Percentiles rank a stretch among this genome's conserved stretches.
Evolutionary conservation across 2,797 vertebrate species (phyloP).

Genomic region (Lemur catta): DNA sequence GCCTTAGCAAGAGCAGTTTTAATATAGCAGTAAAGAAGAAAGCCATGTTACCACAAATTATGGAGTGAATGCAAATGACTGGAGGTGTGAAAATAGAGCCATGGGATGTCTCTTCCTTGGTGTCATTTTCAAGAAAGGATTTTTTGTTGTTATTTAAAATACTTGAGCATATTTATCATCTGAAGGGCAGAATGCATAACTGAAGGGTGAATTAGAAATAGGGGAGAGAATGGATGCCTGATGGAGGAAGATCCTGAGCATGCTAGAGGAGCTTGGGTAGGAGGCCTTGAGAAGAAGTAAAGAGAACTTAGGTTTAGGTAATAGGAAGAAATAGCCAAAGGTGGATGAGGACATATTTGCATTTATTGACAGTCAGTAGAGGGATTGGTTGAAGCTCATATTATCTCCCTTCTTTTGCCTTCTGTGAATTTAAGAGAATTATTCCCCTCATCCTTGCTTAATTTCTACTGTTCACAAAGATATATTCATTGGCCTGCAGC

Average conservation of each 20-base stretch:
- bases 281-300: background rate
- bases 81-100: background rate
- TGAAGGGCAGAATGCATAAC: background rate
- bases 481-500: background rate
- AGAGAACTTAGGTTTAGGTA: background rate
- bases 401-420: background rate
- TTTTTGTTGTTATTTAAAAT: background rate
- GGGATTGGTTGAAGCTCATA: background rate
- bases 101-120: background rate
- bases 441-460: background rate
- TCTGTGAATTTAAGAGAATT: background rate
- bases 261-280: background rate
- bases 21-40: background rate
- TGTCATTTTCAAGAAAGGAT: conserved; percentile 5
- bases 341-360: background rate
- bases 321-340: background rate
- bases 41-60: background rate
- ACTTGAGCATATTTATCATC: background rate
- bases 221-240: background rate
- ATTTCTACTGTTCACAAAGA: background rate
- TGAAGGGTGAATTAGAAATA: background rate
- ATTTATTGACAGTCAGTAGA: background rate
- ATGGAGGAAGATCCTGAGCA: background rate
- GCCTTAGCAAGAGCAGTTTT: background rate
- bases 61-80: background rate